Conservation (phyloP, 2,797 vertebrate species). For the Sebastes taczanowskii region DNA sequence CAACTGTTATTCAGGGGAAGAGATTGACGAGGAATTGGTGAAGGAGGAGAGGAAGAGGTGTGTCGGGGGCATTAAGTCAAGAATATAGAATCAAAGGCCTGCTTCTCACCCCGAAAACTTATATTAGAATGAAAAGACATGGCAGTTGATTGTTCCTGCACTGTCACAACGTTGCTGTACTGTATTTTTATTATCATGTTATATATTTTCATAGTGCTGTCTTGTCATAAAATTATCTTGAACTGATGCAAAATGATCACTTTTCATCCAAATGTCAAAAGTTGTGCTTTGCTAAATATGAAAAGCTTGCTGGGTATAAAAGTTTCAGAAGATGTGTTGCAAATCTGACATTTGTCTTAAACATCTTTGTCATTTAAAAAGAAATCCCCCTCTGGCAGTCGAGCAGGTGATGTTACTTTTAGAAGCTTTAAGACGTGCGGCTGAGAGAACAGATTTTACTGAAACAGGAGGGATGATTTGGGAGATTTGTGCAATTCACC, state of each 20-base stretch:
- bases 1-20: conserved; percentile 35
- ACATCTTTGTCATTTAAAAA: conserved; percentile 33
- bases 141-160: not conserved
- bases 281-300: conserved; percentile 13
- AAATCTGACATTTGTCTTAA: conserved; percentile 22
- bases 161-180: not conserved
- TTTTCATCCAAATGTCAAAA: conserved; percentile 29
- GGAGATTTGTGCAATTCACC: not conserved
- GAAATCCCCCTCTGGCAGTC: conserved; percentile 15
- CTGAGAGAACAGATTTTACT: not conserved
- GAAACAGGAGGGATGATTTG: not conserved
- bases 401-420: conserved; percentile 19
- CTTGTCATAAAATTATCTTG: conserved; percentile 1
- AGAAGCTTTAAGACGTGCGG: not conserved
- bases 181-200: not conserved
- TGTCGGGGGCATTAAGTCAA: not conserved
- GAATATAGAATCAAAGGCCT: conserved; percentile 3
- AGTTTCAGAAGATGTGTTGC: conserved; percentile 16
- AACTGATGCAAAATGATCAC: conserved; percentile 14
- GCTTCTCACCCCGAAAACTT: not conserved
- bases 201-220: not conserved
- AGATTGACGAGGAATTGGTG: conserved; percentile 33
- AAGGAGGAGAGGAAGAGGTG: not conserved
- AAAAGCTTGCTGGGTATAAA: conserved; percentile 22
- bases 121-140: conserved; percentile 13